Evolutionary conservation across 1,140 invertebrate genomes (phyloP).

Genomic region (Aphelinus certus): DNA sequence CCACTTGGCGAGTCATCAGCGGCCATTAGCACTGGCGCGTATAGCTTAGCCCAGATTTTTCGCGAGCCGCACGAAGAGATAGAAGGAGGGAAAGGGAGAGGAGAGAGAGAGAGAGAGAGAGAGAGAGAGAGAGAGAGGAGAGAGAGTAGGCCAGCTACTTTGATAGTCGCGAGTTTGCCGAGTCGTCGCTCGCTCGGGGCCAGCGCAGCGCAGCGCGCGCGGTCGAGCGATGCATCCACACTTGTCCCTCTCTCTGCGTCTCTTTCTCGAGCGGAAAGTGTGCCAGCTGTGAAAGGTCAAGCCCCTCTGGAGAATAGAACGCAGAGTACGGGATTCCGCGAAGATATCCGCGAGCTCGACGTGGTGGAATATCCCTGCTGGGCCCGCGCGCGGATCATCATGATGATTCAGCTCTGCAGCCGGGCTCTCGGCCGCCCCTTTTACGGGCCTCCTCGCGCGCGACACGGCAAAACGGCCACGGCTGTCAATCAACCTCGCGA

Average conservation of each 20-base stretch:
- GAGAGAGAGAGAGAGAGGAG: conserved; percentile 1
- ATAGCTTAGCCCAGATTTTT: no score
- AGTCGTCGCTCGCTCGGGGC: conserved; percentile 13
- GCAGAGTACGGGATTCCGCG: no score
- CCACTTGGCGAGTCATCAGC: no score
- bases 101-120: conserved; percentile 6
- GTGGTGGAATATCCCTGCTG: no score
- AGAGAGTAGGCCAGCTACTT: neutral
- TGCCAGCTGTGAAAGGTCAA: conserved; percentile 59
- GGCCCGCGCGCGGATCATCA: no score
- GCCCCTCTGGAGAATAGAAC: conserved; percentile 10
- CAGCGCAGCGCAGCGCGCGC: neutral
- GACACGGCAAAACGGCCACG: no score
- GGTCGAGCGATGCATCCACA: conserved; percentile 21
- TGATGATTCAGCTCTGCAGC: no score
- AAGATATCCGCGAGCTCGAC: no score
- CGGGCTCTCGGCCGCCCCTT: no score
- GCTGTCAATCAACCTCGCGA: no score
- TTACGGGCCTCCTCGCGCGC: no score
- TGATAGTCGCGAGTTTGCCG: conserved; percentile 8
- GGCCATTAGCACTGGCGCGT: no score
- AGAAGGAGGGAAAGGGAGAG: conserved; percentile 1
- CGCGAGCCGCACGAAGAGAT: neutral
- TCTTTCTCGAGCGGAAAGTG: conserved; percentile 55
- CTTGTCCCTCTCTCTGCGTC: conserved; percentile 29